These are phyloP conservation scores for Scolopax rusticola DNA, from an alignment of 2,797 vertebrate genomes.

Conservation along the genomic window DNA sequence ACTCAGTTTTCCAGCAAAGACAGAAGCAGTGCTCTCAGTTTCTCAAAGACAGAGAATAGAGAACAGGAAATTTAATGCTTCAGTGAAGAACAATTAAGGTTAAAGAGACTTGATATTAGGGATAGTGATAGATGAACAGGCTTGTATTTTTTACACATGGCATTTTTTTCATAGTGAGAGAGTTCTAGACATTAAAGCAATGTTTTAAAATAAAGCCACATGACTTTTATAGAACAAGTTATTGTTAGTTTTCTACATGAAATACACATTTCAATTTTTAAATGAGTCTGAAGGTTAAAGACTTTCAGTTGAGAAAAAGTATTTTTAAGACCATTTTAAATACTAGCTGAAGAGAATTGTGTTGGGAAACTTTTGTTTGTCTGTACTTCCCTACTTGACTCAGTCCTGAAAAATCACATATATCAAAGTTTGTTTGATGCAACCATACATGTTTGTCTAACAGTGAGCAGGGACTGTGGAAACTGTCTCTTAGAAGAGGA, in stretches of 20 bases:
- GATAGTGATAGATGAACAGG: conserved; percentile 27
- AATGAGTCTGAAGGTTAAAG: conserved; percentile 1
- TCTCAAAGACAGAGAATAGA: not conserved
- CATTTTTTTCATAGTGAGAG: conserved; percentile 15
- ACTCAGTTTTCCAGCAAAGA: not conserved
- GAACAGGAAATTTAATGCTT: conserved; percentile 48
- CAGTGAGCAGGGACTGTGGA: not conserved
- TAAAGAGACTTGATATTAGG: conserved; percentile 14
- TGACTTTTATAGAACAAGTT: conserved; percentile 10
- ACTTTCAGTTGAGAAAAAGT: not conserved
- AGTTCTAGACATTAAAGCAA: conserved; percentile 21
- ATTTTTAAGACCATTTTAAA: not conserved
- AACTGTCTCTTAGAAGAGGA: not conserved
- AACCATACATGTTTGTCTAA: not conserved
- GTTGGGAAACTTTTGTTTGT: not conserved
- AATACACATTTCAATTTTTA: not conserved
- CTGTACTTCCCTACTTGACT: not conserved
- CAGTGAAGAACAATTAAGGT: conserved; percentile 54
- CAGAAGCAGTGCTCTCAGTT: not conserved
- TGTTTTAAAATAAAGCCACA: conserved; percentile 30
- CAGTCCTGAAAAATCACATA: not conserved
- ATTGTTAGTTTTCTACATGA: conserved; percentile 3
- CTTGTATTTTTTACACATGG: not conserved
- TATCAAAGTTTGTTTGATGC: not conserved
- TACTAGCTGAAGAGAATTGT: not conserved